Conservation (phyloP, 2,888 invertebrate species). For the Chydorus sphaericus region DNA sequence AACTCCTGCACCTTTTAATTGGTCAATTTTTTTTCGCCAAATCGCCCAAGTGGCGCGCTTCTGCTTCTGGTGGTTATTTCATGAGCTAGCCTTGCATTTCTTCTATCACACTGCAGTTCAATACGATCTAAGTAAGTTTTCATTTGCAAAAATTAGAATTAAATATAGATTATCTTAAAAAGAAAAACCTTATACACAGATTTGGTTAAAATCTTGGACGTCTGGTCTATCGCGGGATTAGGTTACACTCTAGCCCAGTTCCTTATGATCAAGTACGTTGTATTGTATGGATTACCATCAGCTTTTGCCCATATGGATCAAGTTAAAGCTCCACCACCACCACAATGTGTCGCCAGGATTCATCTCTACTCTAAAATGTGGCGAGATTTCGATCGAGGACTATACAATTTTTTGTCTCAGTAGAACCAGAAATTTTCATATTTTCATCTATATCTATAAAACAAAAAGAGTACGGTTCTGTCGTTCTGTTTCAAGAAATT, state of each 20-base stretch:
- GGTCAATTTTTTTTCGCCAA: too few relatives aligned
- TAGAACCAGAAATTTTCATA: too few relatives aligned
- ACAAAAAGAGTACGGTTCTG: too few relatives aligned
- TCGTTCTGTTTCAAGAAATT: too few relatives aligned
- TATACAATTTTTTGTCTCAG: conserved; percentile 74
- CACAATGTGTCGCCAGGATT: conserved; percentile 77
- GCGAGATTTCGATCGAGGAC: conserved; percentile 88
- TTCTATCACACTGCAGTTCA: conserved; percentile 66
- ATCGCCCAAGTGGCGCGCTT: too few relatives aligned
- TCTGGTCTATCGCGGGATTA: conserved; percentile 65
- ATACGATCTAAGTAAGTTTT: conserved; percentile 35
- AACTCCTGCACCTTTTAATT: too few relatives aligned
- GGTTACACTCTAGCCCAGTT: conserved; percentile 82
- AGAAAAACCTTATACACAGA: conserved; percentile 21
- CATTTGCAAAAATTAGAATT: background rate
- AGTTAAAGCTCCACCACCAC: conserved; percentile 49
- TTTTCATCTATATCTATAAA: too few relatives aligned
- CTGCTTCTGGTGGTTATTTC: conserved; percentile 48
- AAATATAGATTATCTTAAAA: background rate
- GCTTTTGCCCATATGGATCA: conserved; percentile 49
- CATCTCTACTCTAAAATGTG: conserved; percentile 93
- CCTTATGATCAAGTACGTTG: conserved; percentile 81
- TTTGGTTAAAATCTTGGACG: conserved; percentile 43
- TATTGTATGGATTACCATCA: conserved; percentile 69
- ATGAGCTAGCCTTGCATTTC: conserved; percentile 59